These are phyloP conservation scores for Microctonus aethiopoides DNA, from an alignment of 2,888 invertebrate genomes.

Conservation along the genomic window DNA sequence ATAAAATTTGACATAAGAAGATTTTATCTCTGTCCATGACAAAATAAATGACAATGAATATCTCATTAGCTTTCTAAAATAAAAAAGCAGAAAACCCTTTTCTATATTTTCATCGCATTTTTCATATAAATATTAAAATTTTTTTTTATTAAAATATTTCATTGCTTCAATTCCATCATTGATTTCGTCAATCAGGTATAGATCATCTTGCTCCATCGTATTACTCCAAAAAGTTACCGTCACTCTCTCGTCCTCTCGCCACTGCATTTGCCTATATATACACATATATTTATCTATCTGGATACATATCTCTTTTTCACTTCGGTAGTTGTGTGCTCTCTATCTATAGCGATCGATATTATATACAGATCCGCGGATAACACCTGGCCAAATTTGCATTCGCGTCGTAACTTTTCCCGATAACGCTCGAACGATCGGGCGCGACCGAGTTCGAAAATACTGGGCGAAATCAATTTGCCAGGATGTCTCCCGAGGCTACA, in stretches of 20 bases:
- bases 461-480: slow-evolving; percentile 39
- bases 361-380: slow-evolving; percentile 36
- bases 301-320: slow-evolving; percentile 19
- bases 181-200: slow-evolving; percentile 39
- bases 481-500: slow-evolving; percentile 31
- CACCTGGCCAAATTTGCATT: slow-evolving; percentile 32
- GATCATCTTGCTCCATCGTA: slow-evolving; percentile 47
- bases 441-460: slow-evolving; percentile 39
- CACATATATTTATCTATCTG: slow-evolving; percentile 3
- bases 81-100: no score
- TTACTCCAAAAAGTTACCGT: slow-evolving; percentile 25
- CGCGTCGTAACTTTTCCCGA: slow-evolving; percentile 39
- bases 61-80: no score
- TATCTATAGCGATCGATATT: slow-evolving; percentile 31
- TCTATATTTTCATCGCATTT: no score
- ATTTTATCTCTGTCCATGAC: no score
- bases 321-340: slow-evolving; percentile 10
- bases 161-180: no score
- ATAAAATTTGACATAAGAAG: no score
- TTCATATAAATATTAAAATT: no score
- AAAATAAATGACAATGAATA: no score
- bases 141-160: no score
- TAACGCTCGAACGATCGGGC: slow-evolving; percentile 39
- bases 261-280: background rate
- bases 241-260: background rate